Percentiles rank a stretch among this genome's conserved stretches.
Conservation (phyloP, 2,888 invertebrate genomes). For the Drosophila tripunctata region DNA sequence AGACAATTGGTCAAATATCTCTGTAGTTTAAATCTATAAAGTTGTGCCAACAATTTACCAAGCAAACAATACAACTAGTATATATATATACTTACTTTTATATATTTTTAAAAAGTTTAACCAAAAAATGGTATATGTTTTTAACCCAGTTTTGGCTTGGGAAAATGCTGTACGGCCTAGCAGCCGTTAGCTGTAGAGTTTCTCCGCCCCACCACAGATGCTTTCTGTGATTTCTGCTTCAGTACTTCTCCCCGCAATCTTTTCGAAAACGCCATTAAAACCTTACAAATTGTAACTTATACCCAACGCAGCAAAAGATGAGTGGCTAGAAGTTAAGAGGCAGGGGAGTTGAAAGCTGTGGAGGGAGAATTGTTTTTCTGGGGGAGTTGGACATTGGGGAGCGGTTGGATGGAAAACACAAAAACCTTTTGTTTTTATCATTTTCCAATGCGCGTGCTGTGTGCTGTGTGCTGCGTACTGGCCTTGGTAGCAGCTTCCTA, state of each 20-base stretch:
- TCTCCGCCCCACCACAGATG: slow-evolving; percentile 9
- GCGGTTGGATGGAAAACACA: slow-evolving; percentile 3
- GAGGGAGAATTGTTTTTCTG: neutral
- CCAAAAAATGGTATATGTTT: too few relatives aligned
- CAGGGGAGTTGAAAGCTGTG: neutral
- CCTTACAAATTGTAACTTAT: slow-evolving; percentile 76
- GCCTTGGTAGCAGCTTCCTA: slow-evolving; percentile 18
- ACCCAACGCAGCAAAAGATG: slow-evolving; percentile 52
- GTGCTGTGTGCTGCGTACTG: slow-evolving; percentile 36
- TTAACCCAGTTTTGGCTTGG: slow-evolving; percentile 7
- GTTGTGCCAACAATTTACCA: too few relatives aligned
- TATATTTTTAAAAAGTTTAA: too few relatives aligned
- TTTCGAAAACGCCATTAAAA: slow-evolving; percentile 63
- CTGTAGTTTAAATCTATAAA: neutral
- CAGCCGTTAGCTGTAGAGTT: slow-evolving; percentile 17
- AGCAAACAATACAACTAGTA: too few relatives aligned
- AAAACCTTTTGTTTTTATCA: slow-evolving; percentile 77
- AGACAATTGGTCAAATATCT: slow-evolving; percentile 11
- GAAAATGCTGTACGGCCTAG: slow-evolving; percentile 9
- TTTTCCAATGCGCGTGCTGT: slow-evolving; percentile 69
- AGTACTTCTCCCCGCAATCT: neutral
- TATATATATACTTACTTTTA: too few relatives aligned
- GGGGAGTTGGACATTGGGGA: slow-evolving; percentile 4
- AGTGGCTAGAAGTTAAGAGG: slow-evolving; percentile 42
- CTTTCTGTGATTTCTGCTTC: slow-evolving; percentile 24